Conservation (phyloP, 1,140 invertebrate species). For the Heliconius eleuchia region DNA sequence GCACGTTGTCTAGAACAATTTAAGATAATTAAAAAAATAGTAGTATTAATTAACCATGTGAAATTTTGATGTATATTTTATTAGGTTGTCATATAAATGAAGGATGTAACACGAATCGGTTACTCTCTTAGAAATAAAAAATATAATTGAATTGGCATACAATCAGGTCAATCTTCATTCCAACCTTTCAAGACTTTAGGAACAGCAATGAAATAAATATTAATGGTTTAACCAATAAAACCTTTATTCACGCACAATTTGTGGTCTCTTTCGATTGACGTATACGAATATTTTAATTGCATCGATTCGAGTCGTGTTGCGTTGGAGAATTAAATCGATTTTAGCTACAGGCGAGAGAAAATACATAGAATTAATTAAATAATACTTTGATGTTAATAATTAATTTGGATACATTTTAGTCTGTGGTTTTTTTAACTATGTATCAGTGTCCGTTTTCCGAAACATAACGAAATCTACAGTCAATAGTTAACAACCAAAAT, state of each 20-base stretch:
- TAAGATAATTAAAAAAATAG: too few species aligned
- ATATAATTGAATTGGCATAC: constrained; percentile 28
- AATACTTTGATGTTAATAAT: too few species aligned
- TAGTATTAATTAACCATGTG: neutral
- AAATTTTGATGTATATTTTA: neutral
- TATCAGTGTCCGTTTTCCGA: neutral
- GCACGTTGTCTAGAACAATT: too few species aligned
- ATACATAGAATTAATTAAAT: neutral
- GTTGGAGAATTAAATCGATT: neutral
- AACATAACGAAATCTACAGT: neutral
- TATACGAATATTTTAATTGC: constrained; percentile 36
- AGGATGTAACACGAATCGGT: neutral
- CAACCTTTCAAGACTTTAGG: constrained; percentile 44
- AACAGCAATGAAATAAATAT: constrained; percentile 54
- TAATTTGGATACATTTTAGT: too few species aligned
- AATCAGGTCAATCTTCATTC: constrained; percentile 24
- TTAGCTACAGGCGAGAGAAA: neutral
- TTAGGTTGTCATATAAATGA: neutral
- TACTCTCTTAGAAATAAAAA: constrained; percentile 23
- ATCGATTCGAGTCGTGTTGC: constrained; percentile 30
- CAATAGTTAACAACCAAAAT: constrained; percentile 1
- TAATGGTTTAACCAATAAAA: constrained; percentile 57
- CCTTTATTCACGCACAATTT: constrained; percentile 62
- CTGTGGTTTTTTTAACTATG: too few species aligned
- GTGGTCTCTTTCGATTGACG: constrained; percentile 39